A percentile compares a stretch with the other conserved stretches of the same genome.
These are phyloP conservation scores for Polymixis flavicincta DNA, from an alignment of 2,888 invertebrate genomes.

Conservation along the genomic window DNA sequence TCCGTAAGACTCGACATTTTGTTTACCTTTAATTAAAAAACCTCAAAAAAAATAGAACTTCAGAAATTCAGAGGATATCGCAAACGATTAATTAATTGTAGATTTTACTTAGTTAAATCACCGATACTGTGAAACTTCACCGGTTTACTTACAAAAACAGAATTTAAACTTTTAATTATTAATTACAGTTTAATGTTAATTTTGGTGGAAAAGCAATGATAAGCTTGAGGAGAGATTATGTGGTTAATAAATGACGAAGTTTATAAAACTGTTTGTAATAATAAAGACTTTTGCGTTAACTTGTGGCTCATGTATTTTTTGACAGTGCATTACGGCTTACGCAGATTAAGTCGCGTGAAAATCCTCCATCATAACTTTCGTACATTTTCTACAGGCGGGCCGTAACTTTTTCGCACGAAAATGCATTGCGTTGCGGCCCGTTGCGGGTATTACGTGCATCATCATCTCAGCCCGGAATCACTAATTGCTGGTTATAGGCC, in stretches of 20 bases:
- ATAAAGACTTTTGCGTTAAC: not conserved
- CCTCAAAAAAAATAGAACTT: not conserved
- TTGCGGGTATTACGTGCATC: not conserved
- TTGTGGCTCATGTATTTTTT: not conserved
- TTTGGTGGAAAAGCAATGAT: conserved; percentile 31
- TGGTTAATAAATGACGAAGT: conserved; percentile 37
- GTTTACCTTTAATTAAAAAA: conserved; percentile 12
- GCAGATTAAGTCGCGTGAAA: not conserved
- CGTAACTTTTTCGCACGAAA: not conserved
- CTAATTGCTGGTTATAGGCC: too few relatives aligned
- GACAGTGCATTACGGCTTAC: not conserved
- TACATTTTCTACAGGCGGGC: not conserved
- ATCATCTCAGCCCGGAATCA: too few relatives aligned
- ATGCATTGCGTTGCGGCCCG: not conserved
- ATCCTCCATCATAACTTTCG: not conserved
- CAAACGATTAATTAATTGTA: conserved; percentile 52
- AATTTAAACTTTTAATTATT: conserved; percentile 50
- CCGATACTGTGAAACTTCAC: conserved; percentile 39
- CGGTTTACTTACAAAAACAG: conserved; percentile 47
- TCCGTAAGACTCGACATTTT: not conserved
- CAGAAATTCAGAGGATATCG: conserved; percentile 11
- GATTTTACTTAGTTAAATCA: conserved; percentile 41
- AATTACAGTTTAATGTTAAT: conserved; percentile 53
- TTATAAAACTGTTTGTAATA: conserved; percentile 24
- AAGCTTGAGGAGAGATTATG: conserved; percentile 15